Base-by-base conservation (phyloP, 2,113 vertebrate species). In the Xenopus tropicalis region DNA sequence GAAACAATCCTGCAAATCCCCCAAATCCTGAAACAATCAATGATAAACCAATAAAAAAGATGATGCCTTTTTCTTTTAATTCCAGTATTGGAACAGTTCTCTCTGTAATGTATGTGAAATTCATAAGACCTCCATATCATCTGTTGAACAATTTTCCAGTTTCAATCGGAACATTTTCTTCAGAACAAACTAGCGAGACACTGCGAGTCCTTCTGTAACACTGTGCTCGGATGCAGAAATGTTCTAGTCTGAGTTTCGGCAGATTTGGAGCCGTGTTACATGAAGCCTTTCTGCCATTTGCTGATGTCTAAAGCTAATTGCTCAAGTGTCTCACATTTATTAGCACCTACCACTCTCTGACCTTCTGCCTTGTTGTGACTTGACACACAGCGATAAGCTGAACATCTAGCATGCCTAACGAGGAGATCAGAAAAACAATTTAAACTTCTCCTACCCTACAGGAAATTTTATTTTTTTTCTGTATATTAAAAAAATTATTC, bases 361-460 rank as follows among this genome's bases (percentile, higher is more conserved):
- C 72, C 72, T 74, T 74, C 56, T 74, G 64, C 64, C 43, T 29
- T 74, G 64, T 67, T 74, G 56, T 74, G 57, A 67, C 67, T 67
- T 74, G 72, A 74, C 64, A 74, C 67, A 74, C 54, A n/a, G 63
- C 21, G 22, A 56, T 54, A 67, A 74, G 54, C 65, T 75, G 57
- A 29, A 75, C 59, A 54, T 75, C 29, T 69, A 68, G 61, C 68
- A 51, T 67, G 46, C 61, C 64, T 74, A 74, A 74, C 68, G 61
- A 68, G 42, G 42, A 68, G 56, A 61, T 52, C 57, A 37, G 56
- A 61, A n/a, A 61, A 66, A 25, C 14, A 46, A 61, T 67, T 56
- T 21, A 61, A 51, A n/a, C 25, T 74, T 44, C 56, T 37, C 11
- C 20, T 61, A 16, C n/a, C n/a, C 29, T 23, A 74, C 22, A 19